Evolutionary conservation across 2,888 invertebrate genomes (phyloP).

Genomic region (Penaeus monodon): DNA sequence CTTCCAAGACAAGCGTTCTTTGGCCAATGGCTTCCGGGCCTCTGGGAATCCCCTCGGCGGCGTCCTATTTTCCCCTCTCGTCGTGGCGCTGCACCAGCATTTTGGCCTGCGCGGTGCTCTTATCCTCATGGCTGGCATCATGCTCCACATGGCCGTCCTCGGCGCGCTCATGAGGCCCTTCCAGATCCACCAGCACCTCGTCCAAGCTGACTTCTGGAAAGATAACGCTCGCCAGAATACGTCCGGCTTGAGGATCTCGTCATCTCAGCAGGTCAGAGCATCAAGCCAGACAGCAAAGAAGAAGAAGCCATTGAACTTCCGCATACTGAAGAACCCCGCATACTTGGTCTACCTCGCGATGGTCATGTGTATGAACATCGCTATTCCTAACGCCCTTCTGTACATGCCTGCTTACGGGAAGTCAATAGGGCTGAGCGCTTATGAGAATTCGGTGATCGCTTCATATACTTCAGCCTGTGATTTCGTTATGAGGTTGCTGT

Average conservation of each 20-base stretch:
- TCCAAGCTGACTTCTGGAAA: conserved; percentile 4
- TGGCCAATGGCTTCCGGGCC: conserved; percentile 57
- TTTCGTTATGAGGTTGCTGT: conserved; percentile 21
- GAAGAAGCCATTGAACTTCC: conserved; percentile 44
- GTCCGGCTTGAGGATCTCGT: neutral
- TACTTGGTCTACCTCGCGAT: conserved; percentile 45
- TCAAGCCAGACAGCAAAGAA: neutral
- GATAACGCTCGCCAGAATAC: neutral
- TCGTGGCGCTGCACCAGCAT: conserved; percentile 38
- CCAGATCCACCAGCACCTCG: conserved; percentile 36
- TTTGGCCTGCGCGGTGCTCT: conserved; percentile 37
- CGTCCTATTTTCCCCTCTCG: conserved; percentile 41
- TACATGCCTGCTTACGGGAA: conserved; percentile 40
- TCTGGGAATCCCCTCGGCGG: conserved; percentile 62
- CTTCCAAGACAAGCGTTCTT: conserved; percentile 33
- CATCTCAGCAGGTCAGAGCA: neutral
- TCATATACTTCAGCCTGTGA: conserved; percentile 41
- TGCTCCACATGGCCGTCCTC: conserved; percentile 47
- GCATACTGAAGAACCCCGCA: conserved; percentile 35
- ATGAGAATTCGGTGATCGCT: conserved; percentile 38
- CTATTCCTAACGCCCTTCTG: conserved; percentile 29
- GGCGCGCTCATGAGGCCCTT: conserved; percentile 52
- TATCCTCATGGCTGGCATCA: conserved; percentile 48
- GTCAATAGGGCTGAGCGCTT: conserved; percentile 33
- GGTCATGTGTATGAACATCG: conserved; percentile 6